Conservation (phyloP, 2,888 invertebrate species). For the Phorcus lineatus region DNA sequence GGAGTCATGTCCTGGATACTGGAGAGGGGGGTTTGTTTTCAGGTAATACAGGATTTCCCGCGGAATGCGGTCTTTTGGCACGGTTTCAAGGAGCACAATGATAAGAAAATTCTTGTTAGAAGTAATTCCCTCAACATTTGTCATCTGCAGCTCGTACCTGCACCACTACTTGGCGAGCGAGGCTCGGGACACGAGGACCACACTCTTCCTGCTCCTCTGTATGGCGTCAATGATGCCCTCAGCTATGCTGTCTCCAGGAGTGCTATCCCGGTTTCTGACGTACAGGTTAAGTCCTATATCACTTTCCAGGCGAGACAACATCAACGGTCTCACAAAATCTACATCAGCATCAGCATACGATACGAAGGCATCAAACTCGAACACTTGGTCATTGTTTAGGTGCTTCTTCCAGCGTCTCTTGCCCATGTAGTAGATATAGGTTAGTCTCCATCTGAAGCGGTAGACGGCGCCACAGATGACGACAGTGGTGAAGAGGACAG, state of each 20-base stretch:
- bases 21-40: conserved; percentile 23
- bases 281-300: too few species aligned
- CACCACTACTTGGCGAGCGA: too few species aligned
- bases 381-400: too few species aligned
- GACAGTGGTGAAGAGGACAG: conserved; percentile 7
- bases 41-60: too few species aligned
- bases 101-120: conserved; percentile 37
- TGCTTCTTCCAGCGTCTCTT: conserved; percentile 31
- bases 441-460: conserved; percentile 39
- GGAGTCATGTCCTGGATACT: conserved; percentile 31
- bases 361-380: too few species aligned
- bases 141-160: too few species aligned
- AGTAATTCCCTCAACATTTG: conserved; percentile 36
- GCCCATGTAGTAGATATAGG: conserved; percentile 39
- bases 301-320: too few species aligned
- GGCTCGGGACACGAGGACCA: conserved; percentile 40
- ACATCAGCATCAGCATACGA: too few species aligned
- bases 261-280: too few species aligned
- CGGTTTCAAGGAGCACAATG: conserved; percentile 33
- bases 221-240: too few species aligned
- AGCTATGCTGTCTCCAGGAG: too few species aligned
- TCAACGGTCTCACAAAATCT: too few species aligned
- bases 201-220: conserved; percentile 38
- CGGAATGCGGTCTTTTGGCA: conserved; percentile 28
- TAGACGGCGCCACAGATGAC: conserved; percentile 23